A percentile compares a stretch with the other conserved stretches of the same genome.
phyloP scores from a whole-genome alignment of 2,113 vertebrate species.

The Neolamprologus fasciatus region DNA sequence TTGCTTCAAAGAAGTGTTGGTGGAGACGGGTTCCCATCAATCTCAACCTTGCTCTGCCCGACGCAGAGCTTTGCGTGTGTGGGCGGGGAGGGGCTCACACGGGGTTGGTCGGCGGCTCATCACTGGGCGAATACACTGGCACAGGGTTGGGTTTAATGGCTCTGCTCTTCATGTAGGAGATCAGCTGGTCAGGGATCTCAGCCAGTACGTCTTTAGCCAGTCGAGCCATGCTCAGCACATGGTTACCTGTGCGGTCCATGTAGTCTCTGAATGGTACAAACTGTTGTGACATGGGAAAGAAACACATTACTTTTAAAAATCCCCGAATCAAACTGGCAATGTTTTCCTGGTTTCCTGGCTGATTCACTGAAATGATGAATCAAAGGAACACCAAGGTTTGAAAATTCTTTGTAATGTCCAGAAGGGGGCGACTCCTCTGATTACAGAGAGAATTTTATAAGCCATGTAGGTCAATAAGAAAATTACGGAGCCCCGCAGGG shows the following conservation, averaged over 20 bases:
- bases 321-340: not conserved
- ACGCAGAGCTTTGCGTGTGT: not conserved
- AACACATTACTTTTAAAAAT: not conserved
- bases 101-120: conserved; percentile 54
- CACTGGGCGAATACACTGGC: conserved; percentile 49
- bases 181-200: conserved; percentile 89
- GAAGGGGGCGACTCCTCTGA: not conserved
- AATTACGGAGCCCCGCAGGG: too few relatives aligned
- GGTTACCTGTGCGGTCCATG: conserved; percentile 85
- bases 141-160: conserved; percentile 73
- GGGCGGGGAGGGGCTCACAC: conserved; percentile 37
- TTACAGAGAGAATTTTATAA: not conserved
- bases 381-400: not conserved
- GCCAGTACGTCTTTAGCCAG: conserved; percentile 89
- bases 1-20: not conserved
- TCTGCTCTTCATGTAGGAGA: conserved; percentile 86
- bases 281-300: conserved; percentile 49
- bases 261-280: conserved; percentile 94
- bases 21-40: not conserved
- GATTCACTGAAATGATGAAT: not conserved
- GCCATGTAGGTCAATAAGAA: not conserved
- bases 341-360: not conserved
- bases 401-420: not conserved
- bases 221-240: conserved; percentile 89
- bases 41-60: not conserved